A percentile compares a stretch with the other conserved stretches of the same genome.
These are phyloP conservation scores for Prietella phreatophila DNA, from an alignment of 2,113 vertebrate species.

Conservation along the genomic window DNA sequence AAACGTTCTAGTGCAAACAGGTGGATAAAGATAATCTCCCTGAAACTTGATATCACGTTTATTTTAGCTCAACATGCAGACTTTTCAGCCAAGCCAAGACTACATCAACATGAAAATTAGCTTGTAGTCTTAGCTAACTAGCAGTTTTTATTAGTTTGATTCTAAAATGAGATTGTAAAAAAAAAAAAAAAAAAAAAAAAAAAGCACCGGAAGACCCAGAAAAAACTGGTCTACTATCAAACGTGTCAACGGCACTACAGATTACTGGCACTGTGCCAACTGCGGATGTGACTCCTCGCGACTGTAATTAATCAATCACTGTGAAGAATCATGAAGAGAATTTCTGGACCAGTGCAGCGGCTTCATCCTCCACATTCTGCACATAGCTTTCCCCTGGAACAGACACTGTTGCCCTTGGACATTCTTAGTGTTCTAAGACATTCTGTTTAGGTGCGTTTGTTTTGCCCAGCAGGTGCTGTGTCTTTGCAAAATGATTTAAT, in stretches of 20 bases:
- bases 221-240: neutral
- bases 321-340: neutral
- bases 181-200: neutral
- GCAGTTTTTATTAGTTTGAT: neutral
- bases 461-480: neutral
- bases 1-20: conserved; percentile 59
- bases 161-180: neutral
- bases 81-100: neutral
- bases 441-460: neutral
- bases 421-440: neutral
- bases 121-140: neutral
- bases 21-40: conserved; percentile 51
- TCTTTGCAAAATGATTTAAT: neutral
- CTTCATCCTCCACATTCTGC: conserved; percentile 19
- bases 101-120: neutral
- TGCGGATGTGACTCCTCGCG: neutral
- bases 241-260: conserved; percentile 38
- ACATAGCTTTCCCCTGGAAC: conserved; percentile 11
- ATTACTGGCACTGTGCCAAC: conserved; percentile 2
- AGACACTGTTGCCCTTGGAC: conserved; percentile 3
- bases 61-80: neutral
- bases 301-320: conserved; percentile 9
- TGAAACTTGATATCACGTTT: neutral
- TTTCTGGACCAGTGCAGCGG: neutral
- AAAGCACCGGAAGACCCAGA: too few relatives aligned